Evolutionary conservation across 1,140 invertebrate species (phyloP), one percentile per base, ranked within the genome.

Genomic region (Zaprionus taronus): DNA sequence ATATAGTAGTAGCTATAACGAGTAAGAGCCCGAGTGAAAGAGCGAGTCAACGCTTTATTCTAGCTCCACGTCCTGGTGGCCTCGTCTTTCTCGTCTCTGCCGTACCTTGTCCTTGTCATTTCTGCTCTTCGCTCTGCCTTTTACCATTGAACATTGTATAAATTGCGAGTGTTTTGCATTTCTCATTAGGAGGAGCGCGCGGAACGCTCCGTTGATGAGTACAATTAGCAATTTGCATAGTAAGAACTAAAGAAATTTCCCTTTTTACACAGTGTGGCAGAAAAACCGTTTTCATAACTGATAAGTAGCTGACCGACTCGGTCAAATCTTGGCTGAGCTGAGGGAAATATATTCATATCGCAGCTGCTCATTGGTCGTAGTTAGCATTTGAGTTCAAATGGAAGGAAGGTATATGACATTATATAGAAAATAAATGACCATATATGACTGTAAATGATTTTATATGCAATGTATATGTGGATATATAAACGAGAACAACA

Each of bases 181-280:
- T 87, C 84, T 87, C 85, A 90, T 87, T 87, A 87, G 72, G 36
- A 71, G 53, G 24, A 44, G 49, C 49, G 28, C 49, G 24, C 24
- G 61, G 31, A 49, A 44, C 38, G 49, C 66, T 68, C 75, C 78
- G 64, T 78, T 87, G 83, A 89, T 87, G 84, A 87, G 84, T 72
- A 79, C 85, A 87, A 87, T 87, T 87, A 87, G 84, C 84, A 87
- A 87, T 87, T 87, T 87, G 84, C 84, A 87, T 87, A 87, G 68
- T 81, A 90, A 84, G 75, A 87, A 89, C 85, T 89, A 76, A 72
- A 71, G 71, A 67, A 90, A 79, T 73, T 77, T 72, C 62, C 66
- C 64, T 66, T 75, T 74, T 65, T 47, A 31, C 53, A 41, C 44
- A 12, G 57, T 71, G 61, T 79, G 68, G 67, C 74, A 31, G 69